These are phyloP conservation scores for Aspidiotus destructor DNA, from an alignment of 2,888 invertebrate genomes.

Conservation along the genomic window DNA sequence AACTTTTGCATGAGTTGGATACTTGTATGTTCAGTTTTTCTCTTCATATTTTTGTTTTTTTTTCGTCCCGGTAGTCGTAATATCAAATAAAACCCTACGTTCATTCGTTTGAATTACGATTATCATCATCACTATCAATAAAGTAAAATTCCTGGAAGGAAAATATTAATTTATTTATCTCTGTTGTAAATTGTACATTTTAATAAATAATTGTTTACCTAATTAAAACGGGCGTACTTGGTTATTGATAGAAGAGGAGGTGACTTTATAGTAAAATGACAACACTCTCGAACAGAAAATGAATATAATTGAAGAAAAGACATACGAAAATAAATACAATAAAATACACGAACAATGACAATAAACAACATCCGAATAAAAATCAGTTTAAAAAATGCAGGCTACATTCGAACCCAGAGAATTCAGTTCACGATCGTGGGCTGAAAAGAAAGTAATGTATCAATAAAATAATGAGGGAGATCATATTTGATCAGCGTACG, in stretches of 20 bases:
- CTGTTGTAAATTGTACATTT: slow-evolving; percentile 30
- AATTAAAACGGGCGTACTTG: background rate
- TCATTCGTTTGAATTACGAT: background rate
- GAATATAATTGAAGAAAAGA: too few relatives aligned
- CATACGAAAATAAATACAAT: background rate
- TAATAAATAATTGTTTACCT: slow-evolving; percentile 16
- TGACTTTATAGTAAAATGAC: too few relatives aligned
- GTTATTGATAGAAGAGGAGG: too few relatives aligned
- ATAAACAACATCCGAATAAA: background rate
- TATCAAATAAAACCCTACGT: background rate
- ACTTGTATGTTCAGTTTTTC: background rate
- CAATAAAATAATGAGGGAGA: background rate
- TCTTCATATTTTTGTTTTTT: slow-evolving; percentile 3
- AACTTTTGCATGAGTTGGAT: slow-evolving; percentile 13
- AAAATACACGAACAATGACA: background rate
- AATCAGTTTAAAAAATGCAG: background rate
- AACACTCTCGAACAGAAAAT: too few relatives aligned
- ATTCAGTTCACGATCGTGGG: too few relatives aligned
- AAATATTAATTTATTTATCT: slow-evolving; percentile 14
- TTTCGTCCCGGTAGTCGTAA: background rate
- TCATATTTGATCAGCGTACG: background rate
- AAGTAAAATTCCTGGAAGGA: slow-evolving; percentile 1
- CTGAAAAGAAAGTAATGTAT: background rate
- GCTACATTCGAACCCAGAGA: background rate
- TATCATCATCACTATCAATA: background rate